Evolutionary conservation across 2,113 vertebrate genomes (phyloP).

Genomic region (Addax nasomaculatus): DNA sequence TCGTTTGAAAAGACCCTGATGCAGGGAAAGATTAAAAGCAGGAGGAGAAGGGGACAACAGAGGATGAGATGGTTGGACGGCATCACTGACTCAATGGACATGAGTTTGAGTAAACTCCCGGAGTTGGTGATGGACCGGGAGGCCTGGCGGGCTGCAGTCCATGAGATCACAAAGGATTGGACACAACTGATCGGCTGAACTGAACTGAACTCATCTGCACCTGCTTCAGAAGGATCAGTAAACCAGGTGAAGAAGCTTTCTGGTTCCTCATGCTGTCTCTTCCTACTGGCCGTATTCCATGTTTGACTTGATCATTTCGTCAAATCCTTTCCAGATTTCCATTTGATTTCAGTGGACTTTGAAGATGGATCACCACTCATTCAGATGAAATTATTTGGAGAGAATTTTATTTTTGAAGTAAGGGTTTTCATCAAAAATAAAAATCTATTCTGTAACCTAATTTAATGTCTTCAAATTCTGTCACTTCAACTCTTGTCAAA

Average conservation of each 20-base stretch:
- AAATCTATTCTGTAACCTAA: conserved; percentile 99
- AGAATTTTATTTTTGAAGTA: conserved; percentile 99
- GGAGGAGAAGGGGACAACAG: background rate
- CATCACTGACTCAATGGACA: background rate
- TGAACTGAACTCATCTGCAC: conserved; percentile 88
- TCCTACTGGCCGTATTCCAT: conserved; percentile 76
- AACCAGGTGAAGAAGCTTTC: conserved; percentile 99
- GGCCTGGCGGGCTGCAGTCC: background rate
- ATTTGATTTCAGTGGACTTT: conserved; percentile 94
- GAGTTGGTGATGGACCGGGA: background rate
- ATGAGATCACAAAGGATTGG: background rate
- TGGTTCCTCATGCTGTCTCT: conserved; percentile 97
- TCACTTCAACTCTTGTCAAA: background rate
- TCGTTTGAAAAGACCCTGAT: background rate
- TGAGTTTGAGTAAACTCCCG: background rate
- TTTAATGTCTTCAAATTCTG: conserved; percentile 77
- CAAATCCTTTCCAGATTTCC: conserved; percentile 98
- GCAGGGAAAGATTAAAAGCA: background rate
- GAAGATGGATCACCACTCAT: background rate
- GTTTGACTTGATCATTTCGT: conserved; percentile 97
- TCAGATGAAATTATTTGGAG: conserved; percentile 96
- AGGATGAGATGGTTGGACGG: background rate
- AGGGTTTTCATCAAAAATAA: conserved; percentile 99
- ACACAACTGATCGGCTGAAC: conserved; percentile 31
- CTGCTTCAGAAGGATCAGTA: conserved; percentile 96